Evolutionary conservation across 2,113 vertebrate genomes (phyloP), one percentile per base, ranked within the genome.

Genomic region (Clarias magur): DNA sequence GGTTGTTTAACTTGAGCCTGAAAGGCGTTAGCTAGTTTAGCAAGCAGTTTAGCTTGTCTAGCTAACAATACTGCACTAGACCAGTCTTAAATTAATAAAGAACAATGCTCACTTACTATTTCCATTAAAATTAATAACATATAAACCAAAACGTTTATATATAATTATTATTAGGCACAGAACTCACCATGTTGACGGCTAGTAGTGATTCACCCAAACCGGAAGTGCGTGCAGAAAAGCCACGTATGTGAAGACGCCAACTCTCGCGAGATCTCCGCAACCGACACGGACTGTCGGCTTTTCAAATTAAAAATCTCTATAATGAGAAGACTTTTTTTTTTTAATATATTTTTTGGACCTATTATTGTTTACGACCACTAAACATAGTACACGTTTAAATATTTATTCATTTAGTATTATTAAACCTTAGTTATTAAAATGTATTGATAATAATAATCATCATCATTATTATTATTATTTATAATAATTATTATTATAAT

Each of bases 231-330:
- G 17, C 19, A 75, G 79, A 85, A 89, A 89, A 87, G 91, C 86
- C 91, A 92, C 91, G 91, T 92, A 90, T 87, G 88, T 89, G 76
- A 84, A 85, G 84, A 82, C 60, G 15, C 10, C 57, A 87, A 87
- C 0, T 76, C 59, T 73, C 85, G 85, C 80, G 80, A 84, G 87
- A 87, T 80, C 60, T 62, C 25, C 38, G 72, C 7, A 85, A 48
- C 76, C 10, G 17, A 2, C 48, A 0, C 10, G 1, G 38, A 10
- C 1, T 1, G 53, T n/a, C 15, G 10, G 72, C n/a, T 53, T 30
- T 86, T n/a, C 65, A 87, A 70, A 83, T 48, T 87, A 82, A 85
- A 38, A 72, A 42, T 21, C 70, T 72, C 17, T 42, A 3, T 42
- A 38, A 72, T 9, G 38, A 3, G 16, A 5, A 59, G 30, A 42